Base-by-base conservation (phyloP, 2,797 vertebrate genomes). In the Alectoris magna region DNA sequence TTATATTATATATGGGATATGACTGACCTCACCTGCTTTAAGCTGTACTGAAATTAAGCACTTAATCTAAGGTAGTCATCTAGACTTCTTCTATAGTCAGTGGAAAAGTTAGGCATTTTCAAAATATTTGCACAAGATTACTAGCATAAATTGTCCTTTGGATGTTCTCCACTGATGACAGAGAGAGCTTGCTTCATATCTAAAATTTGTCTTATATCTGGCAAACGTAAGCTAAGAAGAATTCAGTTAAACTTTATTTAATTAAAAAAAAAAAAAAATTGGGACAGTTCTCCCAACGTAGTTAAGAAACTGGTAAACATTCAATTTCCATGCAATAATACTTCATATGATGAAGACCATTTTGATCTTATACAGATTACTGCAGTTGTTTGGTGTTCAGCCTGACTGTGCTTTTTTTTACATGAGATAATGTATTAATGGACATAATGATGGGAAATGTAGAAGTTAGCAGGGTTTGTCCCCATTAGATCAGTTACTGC, bases 381-480 rank as follows among this genome's bases (percentile, higher is more conserved):
- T 78, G 26, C 7, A 58, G 38, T 16, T 86, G 10, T 70, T 78
- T 90, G 22, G 31, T 74, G 19, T 31, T 62, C 31, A 84, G 10
- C 10, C 26, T 76, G 39, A 46, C 21, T 34, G 16, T 41, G 23
- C 7, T 53, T 72, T 48, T 66, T 88, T 87, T 64, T 66, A 73
- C 56, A 18, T 19, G 56, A 68, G 62, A 69, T 64, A n/a, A 84
- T 84, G 43, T 36, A 70, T 59, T 63, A 67, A 4, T 21, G n/a
- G 64, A 34, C 17, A 11, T n/a, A 26, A 16, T 82, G 56, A 43
- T 63, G 17, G 34, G 64, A 94, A 70, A 46, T 63, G 36, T 8
- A 79, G 53, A 91, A 89, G 48, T 60, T 79, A 64, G 29, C 68
- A 91, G 56, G 87, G 31, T 44, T 87, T 85, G 29, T 85, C 39